Evolutionary conservation across 2,888 invertebrate genomes (phyloP).

Genomic region (Heliconius hortense): DNA sequence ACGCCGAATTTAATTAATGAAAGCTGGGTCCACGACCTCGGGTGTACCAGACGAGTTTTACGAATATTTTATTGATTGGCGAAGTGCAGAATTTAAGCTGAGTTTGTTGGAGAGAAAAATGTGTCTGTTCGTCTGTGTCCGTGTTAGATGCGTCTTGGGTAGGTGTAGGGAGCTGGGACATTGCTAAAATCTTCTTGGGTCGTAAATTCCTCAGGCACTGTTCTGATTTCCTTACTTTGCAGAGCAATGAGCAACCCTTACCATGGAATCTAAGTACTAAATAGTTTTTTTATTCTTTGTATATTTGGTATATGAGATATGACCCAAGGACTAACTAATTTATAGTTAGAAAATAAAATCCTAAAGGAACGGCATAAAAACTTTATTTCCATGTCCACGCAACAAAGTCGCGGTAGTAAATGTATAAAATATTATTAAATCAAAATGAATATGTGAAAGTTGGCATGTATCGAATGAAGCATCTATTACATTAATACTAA

Average conservation of each 20-base stretch:
- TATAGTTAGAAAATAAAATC: too few relatives aligned
- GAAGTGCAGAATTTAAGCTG: slow-evolving; percentile 1
- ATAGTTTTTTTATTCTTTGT: too few relatives aligned
- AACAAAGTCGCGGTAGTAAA: neutral
- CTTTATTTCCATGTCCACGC: neutral
- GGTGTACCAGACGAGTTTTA: slow-evolving; percentile 18
- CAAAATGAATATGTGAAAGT: slow-evolving; percentile 13
- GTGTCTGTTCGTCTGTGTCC: neutral
- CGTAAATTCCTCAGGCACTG: too few relatives aligned
- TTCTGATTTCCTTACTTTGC: too few relatives aligned
- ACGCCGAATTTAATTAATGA: slow-evolving; percentile 27
- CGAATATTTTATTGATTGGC: slow-evolving; percentile 23
- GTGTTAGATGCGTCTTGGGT: too few relatives aligned
- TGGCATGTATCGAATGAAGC: slow-evolving; percentile 1
- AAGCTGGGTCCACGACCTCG: slow-evolving; percentile 27
- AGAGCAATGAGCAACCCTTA: too few relatives aligned
- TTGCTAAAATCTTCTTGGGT: too few relatives aligned
- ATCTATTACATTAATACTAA: slow-evolving; percentile 7
- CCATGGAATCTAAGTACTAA: too few relatives aligned
- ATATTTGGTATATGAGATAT: too few relatives aligned
- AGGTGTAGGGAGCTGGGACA: too few relatives aligned
- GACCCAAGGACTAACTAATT: too few relatives aligned
- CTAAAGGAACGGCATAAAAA: too few relatives aligned
- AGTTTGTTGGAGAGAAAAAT: neutral
- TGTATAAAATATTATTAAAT: neutral